A percentile compares a stretch with the other conserved stretches of the same genome.
Evolutionary conservation across 2,113 vertebrate genomes (phyloP).

Genomic region (Climacteris rufus): DNA sequence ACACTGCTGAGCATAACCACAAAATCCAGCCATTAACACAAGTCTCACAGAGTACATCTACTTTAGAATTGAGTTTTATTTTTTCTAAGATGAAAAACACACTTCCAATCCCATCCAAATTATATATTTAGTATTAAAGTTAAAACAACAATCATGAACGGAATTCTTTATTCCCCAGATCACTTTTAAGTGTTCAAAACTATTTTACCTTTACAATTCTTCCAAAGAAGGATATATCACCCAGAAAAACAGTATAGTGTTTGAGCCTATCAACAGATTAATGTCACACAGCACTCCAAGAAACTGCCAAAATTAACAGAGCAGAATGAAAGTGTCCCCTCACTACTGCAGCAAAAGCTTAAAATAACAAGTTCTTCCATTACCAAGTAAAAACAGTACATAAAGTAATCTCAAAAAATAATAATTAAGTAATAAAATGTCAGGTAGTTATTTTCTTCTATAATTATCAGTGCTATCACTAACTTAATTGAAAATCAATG

Average conservation of each 20-base stretch:
- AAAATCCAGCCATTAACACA: not conserved
- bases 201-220: not conserved
- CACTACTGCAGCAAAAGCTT: not conserved
- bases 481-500: constrained; percentile 13
- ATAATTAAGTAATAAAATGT: not conserved
- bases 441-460: not conserved
- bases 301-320: not conserved
- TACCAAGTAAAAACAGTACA: not conserved
- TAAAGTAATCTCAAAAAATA: not conserved
- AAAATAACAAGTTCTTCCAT: not conserved
- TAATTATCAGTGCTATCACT: not conserved
- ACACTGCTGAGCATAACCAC: not conserved
- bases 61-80: not conserved
- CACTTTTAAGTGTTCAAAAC: not conserved
- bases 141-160: not conserved
- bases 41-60: not conserved
- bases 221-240: not conserved
- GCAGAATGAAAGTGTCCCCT: not conserved
- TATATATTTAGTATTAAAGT: not conserved
- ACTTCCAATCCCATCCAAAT: not conserved
- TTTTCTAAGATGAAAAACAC: not conserved
- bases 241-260: not conserved
- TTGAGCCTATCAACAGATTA: not conserved
- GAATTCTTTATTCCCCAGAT: not conserved
- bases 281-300: not conserved